Conservation (phyloP, 2,888 invertebrate genomes). For the Caradrina kadenii region DNA sequence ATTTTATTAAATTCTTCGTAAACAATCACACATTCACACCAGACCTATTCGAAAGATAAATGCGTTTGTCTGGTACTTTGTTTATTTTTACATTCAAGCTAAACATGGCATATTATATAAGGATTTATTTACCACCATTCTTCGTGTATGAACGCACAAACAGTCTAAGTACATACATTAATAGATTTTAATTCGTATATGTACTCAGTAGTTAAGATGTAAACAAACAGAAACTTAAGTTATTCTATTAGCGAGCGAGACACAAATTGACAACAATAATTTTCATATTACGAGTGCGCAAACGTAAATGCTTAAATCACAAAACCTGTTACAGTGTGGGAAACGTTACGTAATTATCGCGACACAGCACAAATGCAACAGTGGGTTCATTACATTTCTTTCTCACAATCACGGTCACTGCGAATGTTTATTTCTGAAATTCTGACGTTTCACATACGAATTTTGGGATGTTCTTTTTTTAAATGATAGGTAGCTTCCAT, state of each 20-base stretch:
- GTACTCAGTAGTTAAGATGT: slow-evolving; percentile 20
- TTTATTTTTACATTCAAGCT: not conserved
- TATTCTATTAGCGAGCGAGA: slow-evolving; percentile 44
- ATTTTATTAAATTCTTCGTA: not conserved
- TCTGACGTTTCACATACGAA: not conserved
- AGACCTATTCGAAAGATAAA: not conserved
- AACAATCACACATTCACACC: not conserved
- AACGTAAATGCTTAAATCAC: slow-evolving; percentile 60
- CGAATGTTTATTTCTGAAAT: not conserved
- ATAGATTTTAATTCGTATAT: slow-evolving; percentile 14
- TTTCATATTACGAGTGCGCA: slow-evolving; percentile 63
- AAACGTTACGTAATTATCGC: slow-evolving; percentile 66
- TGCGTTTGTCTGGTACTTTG: too few species aligned
- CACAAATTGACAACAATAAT: slow-evolving; percentile 60
- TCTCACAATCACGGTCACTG: slow-evolving; percentile 34
- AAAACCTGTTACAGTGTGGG: slow-evolving; percentile 67
- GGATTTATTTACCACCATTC: not conserved
- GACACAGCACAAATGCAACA: slow-evolving; percentile 60
- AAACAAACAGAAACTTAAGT: slow-evolving; percentile 37
- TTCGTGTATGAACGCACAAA: not conserved
- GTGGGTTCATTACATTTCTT: slow-evolving; percentile 56
- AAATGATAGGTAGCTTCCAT: not conserved
- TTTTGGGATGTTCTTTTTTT: not conserved
- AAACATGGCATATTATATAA: not conserved
- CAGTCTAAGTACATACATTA: slow-evolving; percentile 7